Percentiles rank a stretch among this genome's conserved stretches.
Evolutionary conservation across 2,888 invertebrate species (phyloP).

Genomic region (Rotaria magnacalcarata): DNA sequence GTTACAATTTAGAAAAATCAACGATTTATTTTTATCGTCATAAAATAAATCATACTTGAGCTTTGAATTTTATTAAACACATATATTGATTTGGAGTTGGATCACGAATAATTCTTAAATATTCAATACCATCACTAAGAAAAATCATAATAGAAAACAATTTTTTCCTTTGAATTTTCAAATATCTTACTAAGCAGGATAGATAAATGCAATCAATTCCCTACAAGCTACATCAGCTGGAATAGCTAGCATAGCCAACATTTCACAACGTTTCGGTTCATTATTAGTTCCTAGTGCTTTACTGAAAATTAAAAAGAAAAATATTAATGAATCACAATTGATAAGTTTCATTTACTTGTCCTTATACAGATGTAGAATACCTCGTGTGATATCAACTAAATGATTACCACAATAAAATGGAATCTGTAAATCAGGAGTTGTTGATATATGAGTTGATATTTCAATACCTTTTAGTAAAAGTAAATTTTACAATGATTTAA

Average conservation of each 20-base stretch:
- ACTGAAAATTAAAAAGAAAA: conserved; percentile 59
- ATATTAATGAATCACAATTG: background rate
- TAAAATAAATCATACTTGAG: conserved; percentile 57
- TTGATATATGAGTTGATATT: background rate
- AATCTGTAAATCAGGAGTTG: conserved; percentile 48
- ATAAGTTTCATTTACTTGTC: conserved; percentile 71
- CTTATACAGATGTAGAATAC: conserved; percentile 90
- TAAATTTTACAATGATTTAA: background rate
- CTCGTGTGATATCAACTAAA: conserved; percentile 88
- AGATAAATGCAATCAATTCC: conserved; percentile 85
- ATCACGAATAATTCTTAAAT: conserved; percentile 83
- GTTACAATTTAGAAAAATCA: too few relatives aligned
- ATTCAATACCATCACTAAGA: conserved; percentile 73
- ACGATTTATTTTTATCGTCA: too few relatives aligned
- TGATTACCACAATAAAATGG: conserved; percentile 90
- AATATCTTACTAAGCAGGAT: conserved; percentile 70
- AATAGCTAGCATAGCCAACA: conserved; percentile 58
- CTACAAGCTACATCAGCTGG: conserved; percentile 69
- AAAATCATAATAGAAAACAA: background rate
- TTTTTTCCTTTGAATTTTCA: background rate
- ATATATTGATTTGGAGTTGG: conserved; percentile 88
- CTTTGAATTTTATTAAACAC: conserved; percentile 79
- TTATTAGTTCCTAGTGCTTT: conserved; percentile 61
- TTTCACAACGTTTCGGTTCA: conserved; percentile 66
- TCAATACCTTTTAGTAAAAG: background rate